phyloP scores from a whole-genome alignment of 1,140 invertebrate genomes.

The Apis laboriosa region DNA sequence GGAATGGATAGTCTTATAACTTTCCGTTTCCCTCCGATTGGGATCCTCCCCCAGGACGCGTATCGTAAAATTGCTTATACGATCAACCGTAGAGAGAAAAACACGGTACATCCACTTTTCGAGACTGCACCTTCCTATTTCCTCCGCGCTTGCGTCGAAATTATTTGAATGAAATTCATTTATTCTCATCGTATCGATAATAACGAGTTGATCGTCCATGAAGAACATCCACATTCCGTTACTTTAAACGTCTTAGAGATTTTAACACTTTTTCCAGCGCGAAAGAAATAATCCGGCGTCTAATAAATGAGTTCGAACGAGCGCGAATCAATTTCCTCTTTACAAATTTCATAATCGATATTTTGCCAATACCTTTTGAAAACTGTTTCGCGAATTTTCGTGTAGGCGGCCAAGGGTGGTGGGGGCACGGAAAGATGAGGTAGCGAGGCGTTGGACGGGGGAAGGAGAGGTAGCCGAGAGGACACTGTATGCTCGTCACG shows the following conservation, averaged over 20 bases:
- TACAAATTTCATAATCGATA: not conserved
- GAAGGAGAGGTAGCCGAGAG: slow-evolving; percentile 2
- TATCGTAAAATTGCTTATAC: slow-evolving; percentile 38
- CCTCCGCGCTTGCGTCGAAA: too few relatives aligned
- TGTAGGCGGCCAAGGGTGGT: not conserved
- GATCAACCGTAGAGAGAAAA: slow-evolving; percentile 5
- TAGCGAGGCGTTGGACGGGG: slow-evolving; percentile 33
- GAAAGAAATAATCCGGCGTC: too few relatives aligned
- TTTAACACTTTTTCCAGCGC: too few relatives aligned
- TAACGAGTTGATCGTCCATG: not conserved
- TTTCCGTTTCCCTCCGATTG: slow-evolving; percentile 3
- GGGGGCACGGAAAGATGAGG: slow-evolving; percentile 24
- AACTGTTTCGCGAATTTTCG: slow-evolving; percentile 6
- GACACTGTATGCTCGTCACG: slow-evolving; percentile 66
- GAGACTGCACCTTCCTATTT: not conserved
- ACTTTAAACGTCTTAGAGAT: too few relatives aligned
- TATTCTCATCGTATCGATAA: not conserved
- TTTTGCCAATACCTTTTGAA: not conserved
- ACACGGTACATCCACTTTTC: slow-evolving; percentile 9
- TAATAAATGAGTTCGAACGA: too few relatives aligned
- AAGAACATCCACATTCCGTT: too few relatives aligned
- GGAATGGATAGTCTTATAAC: not conserved
- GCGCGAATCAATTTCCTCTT: too few relatives aligned
- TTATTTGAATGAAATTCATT: not conserved
- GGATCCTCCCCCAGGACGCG: not conserved